These are phyloP conservation scores for Drosophila kikkawai DNA, from an alignment of 1,140 invertebrate genomes.

Conservation along the genomic window DNA sequence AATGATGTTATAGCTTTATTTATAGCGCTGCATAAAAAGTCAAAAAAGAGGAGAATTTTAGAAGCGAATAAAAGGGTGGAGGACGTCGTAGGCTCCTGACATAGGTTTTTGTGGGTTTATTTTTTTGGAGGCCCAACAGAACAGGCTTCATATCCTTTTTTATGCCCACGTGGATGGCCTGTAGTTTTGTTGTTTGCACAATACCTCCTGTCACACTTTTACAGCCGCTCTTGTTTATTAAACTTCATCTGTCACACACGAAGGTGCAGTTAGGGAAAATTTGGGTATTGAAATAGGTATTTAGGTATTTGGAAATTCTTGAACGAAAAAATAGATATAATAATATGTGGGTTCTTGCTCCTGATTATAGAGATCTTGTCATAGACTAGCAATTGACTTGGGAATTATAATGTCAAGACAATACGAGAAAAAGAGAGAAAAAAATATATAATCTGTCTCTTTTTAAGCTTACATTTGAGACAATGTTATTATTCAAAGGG, in stretches of 20 bases:
- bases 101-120: conserved; percentile 35
- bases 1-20: conserved; percentile 83
- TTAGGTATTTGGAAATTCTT: not conserved
- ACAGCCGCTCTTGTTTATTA: conserved; percentile 54
- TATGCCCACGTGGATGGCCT: conserved; percentile 46
- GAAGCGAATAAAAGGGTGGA: conserved; percentile 10
- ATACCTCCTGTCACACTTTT: conserved; percentile 44
- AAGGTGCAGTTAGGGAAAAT: conserved; percentile 2
- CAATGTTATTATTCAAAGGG: not conserved
- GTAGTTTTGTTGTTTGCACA: conserved; percentile 45
- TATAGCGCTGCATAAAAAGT: conserved; percentile 73
- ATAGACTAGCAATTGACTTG: not conserved
- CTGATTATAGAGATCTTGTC: not conserved
- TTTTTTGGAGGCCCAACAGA: not conserved
- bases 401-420: not conserved
- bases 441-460: not conserved
- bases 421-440: not conserved
- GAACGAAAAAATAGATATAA: accelerated
- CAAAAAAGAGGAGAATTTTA: conserved; percentile 7
- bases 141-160: conserved; percentile 42
- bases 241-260: conserved; percentile 55
- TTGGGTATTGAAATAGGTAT: not conserved
- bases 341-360: not conserved
- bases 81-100: not conserved
- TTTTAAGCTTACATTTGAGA: not conserved